phyloP scores from a whole-genome alignment of 2,113 vertebrate species.

The Thamnaconus septentrionalis region DNA sequence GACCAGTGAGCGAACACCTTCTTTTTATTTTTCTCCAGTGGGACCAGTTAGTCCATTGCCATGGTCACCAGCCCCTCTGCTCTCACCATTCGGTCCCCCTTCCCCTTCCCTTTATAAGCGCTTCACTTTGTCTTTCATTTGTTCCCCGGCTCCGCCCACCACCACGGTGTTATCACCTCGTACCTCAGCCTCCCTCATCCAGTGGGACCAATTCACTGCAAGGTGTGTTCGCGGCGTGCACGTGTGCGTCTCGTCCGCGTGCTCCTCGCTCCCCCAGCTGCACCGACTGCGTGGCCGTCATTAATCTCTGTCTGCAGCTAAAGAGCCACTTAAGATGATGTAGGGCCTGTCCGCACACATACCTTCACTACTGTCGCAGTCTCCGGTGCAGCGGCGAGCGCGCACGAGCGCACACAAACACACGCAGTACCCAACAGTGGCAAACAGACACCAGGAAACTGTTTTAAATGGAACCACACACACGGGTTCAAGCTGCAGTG shows the following conservation, averaged over 20 bases:
- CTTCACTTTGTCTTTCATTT: constrained; percentile 3
- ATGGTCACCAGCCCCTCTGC: background rate
- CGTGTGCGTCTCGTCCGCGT: constrained; percentile 57
- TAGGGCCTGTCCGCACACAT: constrained; percentile 76
- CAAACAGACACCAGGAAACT: constrained; percentile 10
- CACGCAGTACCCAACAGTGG: background rate
- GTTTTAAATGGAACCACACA: no score
- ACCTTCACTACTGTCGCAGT: constrained; percentile 74
- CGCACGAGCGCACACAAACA: constrained; percentile 18
- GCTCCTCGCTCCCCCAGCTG: constrained; percentile 74
- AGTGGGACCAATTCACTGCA: constrained; percentile 34
- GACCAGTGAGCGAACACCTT: constrained; percentile 16
- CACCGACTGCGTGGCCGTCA: constrained; percentile 68
- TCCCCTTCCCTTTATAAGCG: no score
- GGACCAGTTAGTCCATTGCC: constrained; percentile 45
- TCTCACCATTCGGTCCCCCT: no score
- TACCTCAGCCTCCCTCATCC: constrained; percentile 44
- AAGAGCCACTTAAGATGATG: constrained; percentile 84
- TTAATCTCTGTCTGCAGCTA: constrained; percentile 81
- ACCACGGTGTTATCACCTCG: background rate
- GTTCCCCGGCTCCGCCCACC: background rate
- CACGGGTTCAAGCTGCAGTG: no score
- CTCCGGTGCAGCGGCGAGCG: constrained; percentile 53
- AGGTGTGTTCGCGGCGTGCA: constrained; percentile 22
- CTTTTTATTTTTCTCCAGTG: constrained; percentile 26